These are phyloP conservation scores for Mastomys coucha DNA, from an alignment of 2,113 vertebrate genomes.

Conservation along the genomic window DNA sequence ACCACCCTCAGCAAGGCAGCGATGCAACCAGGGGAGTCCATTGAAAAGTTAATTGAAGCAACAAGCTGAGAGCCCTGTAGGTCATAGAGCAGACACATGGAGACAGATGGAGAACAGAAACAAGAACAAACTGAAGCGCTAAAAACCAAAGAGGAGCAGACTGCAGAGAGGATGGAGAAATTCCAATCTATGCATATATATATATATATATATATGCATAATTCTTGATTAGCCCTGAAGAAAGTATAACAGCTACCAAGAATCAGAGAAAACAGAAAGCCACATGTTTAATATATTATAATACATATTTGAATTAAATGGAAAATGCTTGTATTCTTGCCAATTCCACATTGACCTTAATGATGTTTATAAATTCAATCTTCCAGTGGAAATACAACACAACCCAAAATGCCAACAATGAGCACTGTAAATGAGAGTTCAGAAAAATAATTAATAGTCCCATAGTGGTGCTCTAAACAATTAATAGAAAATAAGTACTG, in stretches of 20 bases:
- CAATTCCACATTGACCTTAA: not conserved
- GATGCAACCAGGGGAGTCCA: slow-evolving; percentile 73
- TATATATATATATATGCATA: not conserved
- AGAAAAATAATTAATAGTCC: not conserved
- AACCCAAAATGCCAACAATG: not conserved
- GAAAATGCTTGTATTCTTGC: not conserved
- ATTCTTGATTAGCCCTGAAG: not conserved
- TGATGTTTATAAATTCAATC: not conserved
- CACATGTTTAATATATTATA: not conserved
- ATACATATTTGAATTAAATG: not conserved
- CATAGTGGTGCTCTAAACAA: not conserved
- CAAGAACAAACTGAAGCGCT: slow-evolving; percentile 32
- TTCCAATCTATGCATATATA: not conserved
- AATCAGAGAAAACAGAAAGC: not conserved
- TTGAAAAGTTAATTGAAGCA: slow-evolving; percentile 85
- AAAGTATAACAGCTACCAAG: not conserved
- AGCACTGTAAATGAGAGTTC: not conserved
- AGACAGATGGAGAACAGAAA: slow-evolving; percentile 64
- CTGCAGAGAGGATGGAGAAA: not conserved
- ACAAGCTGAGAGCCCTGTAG: slow-evolving; percentile 75
- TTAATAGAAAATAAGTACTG: not conserved
- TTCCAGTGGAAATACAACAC: not conserved
- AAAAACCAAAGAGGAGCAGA: not conserved
- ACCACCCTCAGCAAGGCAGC: slow-evolving; percentile 77
- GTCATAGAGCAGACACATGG: not conserved